Evolutionary conservation across 2,888 invertebrate genomes (phyloP), one percentile per base, ranked within the genome.

Genomic region (Thymelicus sylvestris): DNA sequence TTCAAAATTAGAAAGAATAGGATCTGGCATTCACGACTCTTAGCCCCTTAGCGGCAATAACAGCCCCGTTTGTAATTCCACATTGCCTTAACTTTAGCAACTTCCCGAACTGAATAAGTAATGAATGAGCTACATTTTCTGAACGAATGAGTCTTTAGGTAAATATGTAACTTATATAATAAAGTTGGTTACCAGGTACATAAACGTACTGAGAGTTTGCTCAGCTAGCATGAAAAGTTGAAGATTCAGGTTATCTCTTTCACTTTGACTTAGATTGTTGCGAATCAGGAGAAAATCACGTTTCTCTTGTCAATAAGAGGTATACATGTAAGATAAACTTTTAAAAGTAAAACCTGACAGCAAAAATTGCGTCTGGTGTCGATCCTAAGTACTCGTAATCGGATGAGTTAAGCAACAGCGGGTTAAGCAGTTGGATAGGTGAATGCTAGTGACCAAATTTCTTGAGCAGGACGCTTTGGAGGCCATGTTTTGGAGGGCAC

Each of bases 81-180:
- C 50, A 15, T 15, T 52, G 50, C 50, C 50, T 19, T 52, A 52
- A 52, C 50, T 52, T 52, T 52, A 52, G 7, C 19, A 52, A 52
- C 15, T 52, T 50, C 50, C 8, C 19, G 50, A 52, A 52, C 50
- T 52, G 50, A 52, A 52, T 52, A 52, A 52, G 50, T 15, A 52
- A 52, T 52, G 50, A 52, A 52, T 52, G 15, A 52, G 50, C 50
- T 52, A 52, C 50, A 19, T 52, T 52, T 52, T 52, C 15, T 52
- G 19, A 52, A 52, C 50, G 50, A 52, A 52, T 52, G 19, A 52
- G 50, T 8, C 7, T 19, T 52, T 52, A 52, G 15, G 50, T 52
- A 52, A 52, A 52, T 19, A 52, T 52, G 50, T 47, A 47, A 52
- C 15, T 52, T 19, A 19, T 19, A 52, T 52, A 7, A 52, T 50